Evolutionary conservation across 1,140 invertebrate genomes (phyloP).

Genomic region (Drosophila baimaii): DNA sequence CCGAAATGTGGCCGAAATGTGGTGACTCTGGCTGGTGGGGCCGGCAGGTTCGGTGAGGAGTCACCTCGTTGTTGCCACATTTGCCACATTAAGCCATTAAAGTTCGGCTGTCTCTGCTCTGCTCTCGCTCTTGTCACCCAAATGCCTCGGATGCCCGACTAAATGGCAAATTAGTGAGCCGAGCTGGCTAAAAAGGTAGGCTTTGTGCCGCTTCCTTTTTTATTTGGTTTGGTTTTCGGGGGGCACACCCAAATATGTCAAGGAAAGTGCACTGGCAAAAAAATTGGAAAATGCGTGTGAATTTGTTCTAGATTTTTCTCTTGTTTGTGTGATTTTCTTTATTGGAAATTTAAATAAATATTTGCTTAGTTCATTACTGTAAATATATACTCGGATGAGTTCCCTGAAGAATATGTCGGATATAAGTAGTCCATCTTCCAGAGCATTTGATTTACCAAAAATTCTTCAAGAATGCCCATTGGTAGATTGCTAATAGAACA

Average conservation of each 20-base stretch:
- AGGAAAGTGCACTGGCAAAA: conserved; percentile 31
- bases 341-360: too few relatives aligned
- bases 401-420: too few relatives aligned
- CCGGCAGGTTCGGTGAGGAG: conserved; percentile 1
- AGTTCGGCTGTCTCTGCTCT: conserved; percentile 46
- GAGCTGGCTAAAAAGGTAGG: conserved; percentile 29
- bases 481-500: too few relatives aligned
- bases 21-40: neutral
- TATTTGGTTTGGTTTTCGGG: neutral
- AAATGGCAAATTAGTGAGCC: conserved; percentile 78
- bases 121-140: conserved; percentile 66
- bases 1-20: conserved; percentile 33
- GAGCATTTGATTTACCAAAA: too few relatives aligned
- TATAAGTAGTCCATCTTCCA: too few relatives aligned
- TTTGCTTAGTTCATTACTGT: too few relatives aligned
- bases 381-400: too few relatives aligned
- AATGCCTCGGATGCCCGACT: conserved; percentile 66
- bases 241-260: conserved; percentile 70
- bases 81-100: conserved; percentile 76
- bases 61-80: conserved; percentile 38
- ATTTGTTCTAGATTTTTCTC: neutral
- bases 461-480: too few relatives aligned
- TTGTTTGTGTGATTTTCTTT: neutral
- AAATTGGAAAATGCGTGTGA: neutral
- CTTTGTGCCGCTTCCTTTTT: conserved; percentile 16